Base-by-base conservation (phyloP, 2,888 invertebrate species). In the Slavum lentiscoides region DNA sequence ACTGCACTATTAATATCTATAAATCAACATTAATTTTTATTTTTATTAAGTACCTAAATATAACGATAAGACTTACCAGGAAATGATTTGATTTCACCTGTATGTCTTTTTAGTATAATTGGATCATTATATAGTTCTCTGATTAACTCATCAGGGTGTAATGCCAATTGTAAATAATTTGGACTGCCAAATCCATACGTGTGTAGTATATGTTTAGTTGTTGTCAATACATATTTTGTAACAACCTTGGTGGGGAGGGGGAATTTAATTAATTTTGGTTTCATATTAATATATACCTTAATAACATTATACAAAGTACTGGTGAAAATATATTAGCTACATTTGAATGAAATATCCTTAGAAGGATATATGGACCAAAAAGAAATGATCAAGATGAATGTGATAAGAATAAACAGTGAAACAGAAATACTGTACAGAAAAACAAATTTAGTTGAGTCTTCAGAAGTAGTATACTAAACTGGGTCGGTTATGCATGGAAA, bases 1-100 rank as follows among this genome's bases (percentile, higher is more conserved):
- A 87, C 88, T 4, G 88, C 88, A 74, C 86, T 85, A 84, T 89
- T 89, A 55, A 89, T 88, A 83, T 89, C 88, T 82, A 85, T 84
- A 82, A 83, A 58, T 84, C 9, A 49, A 53, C 23, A 64, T 43
- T 55, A 64, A 43, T 23, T 43, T 74, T 37, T 43, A 43, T 66
- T 30, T 21, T 67, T 61, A 61, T 61, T 15, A 19, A 69, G 19
- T 11, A 81, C 2, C 3, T 59, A 59, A 53, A 19, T 68, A 19
- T 55, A 3, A 64, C 1, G 17, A 15, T 59, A 39, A 55, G 39
- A 73, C 70, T 82, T 73, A 83, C 84, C 83, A 83, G 84, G 84
- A 67, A 83, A 83, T 37, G 80, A 67, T 39, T 82, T 83, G 11
- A 84, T 84, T 23, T 85, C 84, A n/a, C 85, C 85, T 66, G 84